Percentiles rank a stretch among this genome's conserved stretches.
phyloP scores from a whole-genome alignment of 2,797 vertebrate species.

The Alauda arvensis region DNA sequence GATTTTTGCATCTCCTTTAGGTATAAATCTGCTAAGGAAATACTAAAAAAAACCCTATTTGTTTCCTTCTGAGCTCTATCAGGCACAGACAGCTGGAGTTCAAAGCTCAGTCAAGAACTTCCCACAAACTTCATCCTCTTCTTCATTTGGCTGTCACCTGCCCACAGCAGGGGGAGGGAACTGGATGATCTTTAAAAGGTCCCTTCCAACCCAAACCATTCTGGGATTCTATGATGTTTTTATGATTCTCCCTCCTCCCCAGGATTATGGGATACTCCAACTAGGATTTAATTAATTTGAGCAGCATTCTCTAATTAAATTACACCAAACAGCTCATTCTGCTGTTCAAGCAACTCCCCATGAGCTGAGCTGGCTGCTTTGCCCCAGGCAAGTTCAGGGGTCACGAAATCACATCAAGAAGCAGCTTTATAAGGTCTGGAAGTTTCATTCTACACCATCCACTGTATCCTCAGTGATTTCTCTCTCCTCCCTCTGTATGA shows the following conservation, averaged over 20 bases:
- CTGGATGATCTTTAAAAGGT: not conserved
- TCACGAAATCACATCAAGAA: not conserved
- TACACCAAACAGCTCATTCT: not conserved
- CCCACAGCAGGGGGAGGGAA: not conserved
- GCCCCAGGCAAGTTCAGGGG: not conserved
- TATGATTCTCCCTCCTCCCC: not conserved
- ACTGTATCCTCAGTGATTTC: not conserved
- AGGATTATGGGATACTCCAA: accelerated
- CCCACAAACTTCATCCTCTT: not conserved
- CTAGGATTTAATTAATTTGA: not conserved
- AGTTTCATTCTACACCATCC: not conserved
- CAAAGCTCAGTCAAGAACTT: not conserved
- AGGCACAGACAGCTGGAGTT: not conserved
- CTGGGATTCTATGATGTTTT: not conserved
- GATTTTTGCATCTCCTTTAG: not conserved
- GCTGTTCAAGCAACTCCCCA: not conserved
- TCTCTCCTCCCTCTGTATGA: not conserved
- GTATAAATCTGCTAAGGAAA: not conserved
- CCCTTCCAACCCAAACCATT: not conserved
- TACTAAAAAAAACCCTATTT: accelerated
- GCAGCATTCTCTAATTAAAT: not conserved
- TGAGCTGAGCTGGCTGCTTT: not conserved
- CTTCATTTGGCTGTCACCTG: not conserved
- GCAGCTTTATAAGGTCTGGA: not conserved
- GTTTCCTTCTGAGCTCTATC: not conserved